phyloP scores from a whole-genome alignment of 2,113 vertebrate genomes.

The Spilogale gracilis region DNA sequence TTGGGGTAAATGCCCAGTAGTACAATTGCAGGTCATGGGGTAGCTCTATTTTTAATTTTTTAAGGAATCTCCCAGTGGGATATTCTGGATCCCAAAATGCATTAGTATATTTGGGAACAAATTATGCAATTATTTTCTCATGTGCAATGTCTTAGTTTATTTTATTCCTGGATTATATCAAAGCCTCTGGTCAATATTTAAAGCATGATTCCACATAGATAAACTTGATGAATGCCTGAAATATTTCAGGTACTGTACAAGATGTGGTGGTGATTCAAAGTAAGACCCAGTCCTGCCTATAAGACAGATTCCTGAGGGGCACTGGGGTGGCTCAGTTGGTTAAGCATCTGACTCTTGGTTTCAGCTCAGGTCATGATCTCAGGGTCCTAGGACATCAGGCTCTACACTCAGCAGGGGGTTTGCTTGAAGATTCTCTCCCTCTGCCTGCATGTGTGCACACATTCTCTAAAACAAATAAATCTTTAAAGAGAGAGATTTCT shows the following conservation, averaged over 20 bases:
- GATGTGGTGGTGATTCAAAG: not conserved
- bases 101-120: conserved; percentile 6
- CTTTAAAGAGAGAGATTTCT: not conserved
- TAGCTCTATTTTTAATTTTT: too few species aligned
- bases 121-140: conserved; percentile 22
- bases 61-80: not conserved
- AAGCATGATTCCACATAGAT: not conserved
- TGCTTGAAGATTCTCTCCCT: not conserved
- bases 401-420: not conserved
- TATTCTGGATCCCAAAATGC: conserved; percentile 22
- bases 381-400: not conserved
- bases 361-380: not conserved
- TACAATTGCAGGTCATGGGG: too few species aligned
- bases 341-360: not conserved
- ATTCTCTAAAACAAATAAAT: not conserved
- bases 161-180: conserved; percentile 4
- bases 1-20: too few species aligned
- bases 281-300: not conserved
- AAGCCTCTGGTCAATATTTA: conserved; percentile 29
- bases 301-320: not conserved
- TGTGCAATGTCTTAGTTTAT: not conserved
- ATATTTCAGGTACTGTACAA: not conserved
- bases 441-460: not conserved
- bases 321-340: not conserved
- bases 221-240: not conserved